Evolutionary conservation across 2,113 vertebrate species (phyloP), one percentile per base, ranked within the genome.

Genomic region (Rhinoptilus africanus): DNA sequence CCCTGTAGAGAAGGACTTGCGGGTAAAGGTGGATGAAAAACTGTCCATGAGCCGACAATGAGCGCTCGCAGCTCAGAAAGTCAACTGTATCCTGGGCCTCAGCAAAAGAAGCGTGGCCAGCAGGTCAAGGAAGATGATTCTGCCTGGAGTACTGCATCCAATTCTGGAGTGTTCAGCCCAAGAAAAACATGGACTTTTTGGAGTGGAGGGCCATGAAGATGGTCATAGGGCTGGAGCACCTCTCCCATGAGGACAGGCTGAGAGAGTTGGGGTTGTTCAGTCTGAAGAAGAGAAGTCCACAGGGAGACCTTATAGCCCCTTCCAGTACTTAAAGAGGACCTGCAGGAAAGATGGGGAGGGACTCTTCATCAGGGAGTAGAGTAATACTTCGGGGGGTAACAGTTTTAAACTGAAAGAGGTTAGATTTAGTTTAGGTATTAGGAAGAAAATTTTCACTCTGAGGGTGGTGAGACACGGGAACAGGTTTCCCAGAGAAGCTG

Each of bases 131-230:
- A 23, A 64, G 10, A 14, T n/a, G 22, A n/a, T 48, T 47, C 5
- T 10, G 41, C 7, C 14, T 69, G 54, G 5, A 53, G 37, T 68
- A 13, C 35, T 51, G 10, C 3, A 0, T 69, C 10, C 32, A 35
- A 21, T 5, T 35, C 26, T 68, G 24, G 14, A 10, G 10, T 8
- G 21, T 20, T 32, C 21, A 69, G 8, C 35, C 32, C 9, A 83
- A 28, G 19, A 60, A 45, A 24, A 30, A 41, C 13, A 14, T 26
- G 39, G 54, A 39, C 12, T 32, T 64, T 10, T 3, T 56, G 4
- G 14, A 79, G 27, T 0, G 1, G 4, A 27, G 2, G 12, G 30
- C 10, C 51, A 59, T 1, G 3, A 53, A 67, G 8, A 60, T n/a
- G 9, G 47, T 37, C 10, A 37, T 7, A 1, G 22, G 21, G 19